Evolutionary conservation across 2,113 vertebrate species (phyloP), one percentile per base, ranked within the genome.

Genomic region (Scolopax mira): DNA sequence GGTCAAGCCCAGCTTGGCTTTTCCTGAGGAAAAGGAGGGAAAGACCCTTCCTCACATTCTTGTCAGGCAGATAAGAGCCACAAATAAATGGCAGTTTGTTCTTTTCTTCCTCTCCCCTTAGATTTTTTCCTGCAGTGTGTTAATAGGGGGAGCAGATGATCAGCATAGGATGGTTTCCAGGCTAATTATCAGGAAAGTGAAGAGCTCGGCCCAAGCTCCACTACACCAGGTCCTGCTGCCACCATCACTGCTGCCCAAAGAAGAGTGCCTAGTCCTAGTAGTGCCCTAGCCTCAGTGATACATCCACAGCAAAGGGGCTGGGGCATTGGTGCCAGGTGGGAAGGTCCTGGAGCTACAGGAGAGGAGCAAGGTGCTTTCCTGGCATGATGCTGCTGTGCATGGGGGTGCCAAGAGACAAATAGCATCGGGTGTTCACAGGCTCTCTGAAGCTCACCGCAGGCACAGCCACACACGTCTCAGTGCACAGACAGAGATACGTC

Each of bases 181-280:
- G 67, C 80, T 91, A 94, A 95, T 84, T 93, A 84, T 89, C 90
- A 84, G 95, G 90, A 92, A 95, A 89, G 72, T 4, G 11, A 96
- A 78, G 74, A 74, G 49, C 83, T 95, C 86, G 89, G 86, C 46
- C 60, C 92, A 84, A 79, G 82, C 81, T 94, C 55, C 66, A 39
- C 70, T 82, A 89, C 89, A 60, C 74, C 27, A 52, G 48, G 33
- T 90, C 69, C 85, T 73, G 35, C 67, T 86, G 93, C 87, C 89
- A 67, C 60, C 46, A 44, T 13, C 35, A 78, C 35, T 46, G 54
- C 87, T 81, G 80, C 54, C 48, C 52, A 62, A 88, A 79, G 35
- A 73, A 15, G 19, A 73, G 18, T 22, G 18, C 48, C 28, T 71
- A 61, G 25, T 61, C 31, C 66, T 84, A 12, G 28, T 46, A 25